These are phyloP conservation scores for Scaptomyza hsui DNA, from an alignment of 1,140 invertebrate genomes.

Conservation along the genomic window DNA sequence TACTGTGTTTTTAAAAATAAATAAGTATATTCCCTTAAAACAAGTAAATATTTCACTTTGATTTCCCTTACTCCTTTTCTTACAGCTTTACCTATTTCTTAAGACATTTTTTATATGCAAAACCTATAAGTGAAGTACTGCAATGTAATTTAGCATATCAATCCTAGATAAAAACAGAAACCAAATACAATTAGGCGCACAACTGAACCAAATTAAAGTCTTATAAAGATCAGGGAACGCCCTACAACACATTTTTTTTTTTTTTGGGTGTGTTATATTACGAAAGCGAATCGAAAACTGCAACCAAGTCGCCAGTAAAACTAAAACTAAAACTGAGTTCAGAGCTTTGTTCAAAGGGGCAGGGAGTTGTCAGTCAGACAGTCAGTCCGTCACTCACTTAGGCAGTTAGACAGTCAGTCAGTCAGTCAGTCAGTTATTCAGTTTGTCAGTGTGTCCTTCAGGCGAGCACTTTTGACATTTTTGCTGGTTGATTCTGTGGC, in stretches of 20 bases:
- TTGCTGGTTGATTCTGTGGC: constrained; percentile 10
- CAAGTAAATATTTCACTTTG: not conserved
- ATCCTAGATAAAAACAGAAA: not conserved
- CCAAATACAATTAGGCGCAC: constrained; percentile 16
- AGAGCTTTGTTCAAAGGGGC: constrained; percentile 9
- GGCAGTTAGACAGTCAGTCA: constrained; percentile 21
- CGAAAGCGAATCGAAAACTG: constrained; percentile 33
- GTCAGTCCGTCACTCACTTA: not conserved
- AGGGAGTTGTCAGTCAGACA: constrained; percentile 19
- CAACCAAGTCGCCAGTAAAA: constrained; percentile 1
- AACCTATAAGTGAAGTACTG: not conserved
- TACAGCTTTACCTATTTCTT: not conserved
- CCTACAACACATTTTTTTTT: constrained; percentile 16
- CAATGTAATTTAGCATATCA: not conserved
- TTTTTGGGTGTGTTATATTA: constrained; percentile 43
- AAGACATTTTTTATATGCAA: not conserved
- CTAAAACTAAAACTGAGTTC: constrained; percentile 1
- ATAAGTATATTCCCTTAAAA: too few species aligned
- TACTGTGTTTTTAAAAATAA: too few species aligned
- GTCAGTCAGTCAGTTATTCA: constrained; percentile 9
- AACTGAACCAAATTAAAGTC: constrained; percentile 34
- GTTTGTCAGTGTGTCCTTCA: constrained; percentile 36
- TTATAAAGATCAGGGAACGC: constrained; percentile 34
- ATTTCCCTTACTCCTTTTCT: too few species aligned
- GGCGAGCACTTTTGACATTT: constrained; percentile 33